Evolutionary conservation across 2,888 invertebrate genomes (phyloP), one percentile per base, ranked within the genome.

Genomic region (Drosophila siamana): DNA sequence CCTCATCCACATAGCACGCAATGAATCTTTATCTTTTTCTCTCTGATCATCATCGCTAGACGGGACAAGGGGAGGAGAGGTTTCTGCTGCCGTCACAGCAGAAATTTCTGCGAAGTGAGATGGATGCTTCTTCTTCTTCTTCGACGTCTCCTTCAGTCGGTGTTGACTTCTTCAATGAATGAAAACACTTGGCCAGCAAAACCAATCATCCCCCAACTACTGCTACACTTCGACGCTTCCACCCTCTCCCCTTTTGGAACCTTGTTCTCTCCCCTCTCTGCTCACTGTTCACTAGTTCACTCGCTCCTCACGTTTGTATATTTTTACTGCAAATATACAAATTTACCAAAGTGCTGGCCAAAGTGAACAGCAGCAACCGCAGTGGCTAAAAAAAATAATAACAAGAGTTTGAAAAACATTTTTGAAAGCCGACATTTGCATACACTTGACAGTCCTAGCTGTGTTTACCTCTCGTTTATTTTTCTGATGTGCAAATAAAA

Each of bases 111-210:
- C 30, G 24, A 52, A 69, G 33, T 54, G 5, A 46, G 26, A 33
- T 36, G n/a, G 48, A 33, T 60, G 13, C 2, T 26, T 4, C 6
- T 43, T 5, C 33, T 48, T 55, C 47, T 63, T 59, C 59, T 40
- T 74, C 74, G 59, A 50, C 44, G 11, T 15, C 24, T 26, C 13
- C 56, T 63, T 19, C 19, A 2, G 63, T 71, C 74, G n/a, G n/a
- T 87, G 87, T 83, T 88, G 89, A 81, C 89, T 87, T 16, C 41
- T 64, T 82, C 74, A 59, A 69, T 87, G 88, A 89, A 83, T 85
- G 82, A 85, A 74, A 84, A 69, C 86, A 81, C 79, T 83, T 89
- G 89, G 84, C 80, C 78, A 44, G 13, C 28, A 66, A 28, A 28
- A 69, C 52, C 61, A 57, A 55, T 57, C 57, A 71, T 5, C 52